Evolutionary conservation across 2,797 vertebrate genomes (phyloP), one percentile per base, ranked within the genome.

Genomic region (Darevskia nairensis): DNA sequence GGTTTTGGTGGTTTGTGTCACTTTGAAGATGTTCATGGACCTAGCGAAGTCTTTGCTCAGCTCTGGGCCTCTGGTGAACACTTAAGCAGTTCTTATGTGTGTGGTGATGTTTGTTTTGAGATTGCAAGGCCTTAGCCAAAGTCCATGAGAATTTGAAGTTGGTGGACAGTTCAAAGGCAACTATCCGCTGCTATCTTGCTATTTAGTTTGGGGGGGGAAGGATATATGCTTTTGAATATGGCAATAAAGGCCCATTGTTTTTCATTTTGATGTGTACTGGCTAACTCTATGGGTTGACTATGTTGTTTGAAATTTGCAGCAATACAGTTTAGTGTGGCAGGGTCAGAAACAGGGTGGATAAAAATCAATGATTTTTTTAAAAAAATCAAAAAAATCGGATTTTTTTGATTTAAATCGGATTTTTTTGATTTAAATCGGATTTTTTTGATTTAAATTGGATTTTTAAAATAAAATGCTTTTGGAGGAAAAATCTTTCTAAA

Each of bases 1-100:
- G 74, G 10, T 75, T 84, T 84, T 59, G 75, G 59, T 50, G 72
- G 59, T 55, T 89, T 81, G 29, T n/a, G 0, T 83, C 83, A 74
- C 72, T 87, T 55, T 15, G 0, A 72, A 78, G 86, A 82, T 66
- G 61, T 0, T 78, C 46, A 55, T 87, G 76, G 86, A 6, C 50
- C 10, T 88, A 72, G 32, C 35, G 66, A 82, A 83, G 32, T 3
- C 46, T 69, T 8, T 39, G 61, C n/a, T 35, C 25, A 44, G 32
- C 81, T 59, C 27, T 69, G 66, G 50, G 35, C 74, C n/a, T 71
- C 35, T 84, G 75, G 66, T 35, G 1, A 17, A 27, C 10, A 35
- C 29, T 72, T 78, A 64, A 71, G 35, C 74, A 79, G 27, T 59
- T 50, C 19, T 27, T 19, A 64, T 72, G 39, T 32, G 8, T 50